Evolutionary conservation across 2,113 vertebrate species (phyloP).

Genomic region (Syngnathoides biaculeatus): DNA sequence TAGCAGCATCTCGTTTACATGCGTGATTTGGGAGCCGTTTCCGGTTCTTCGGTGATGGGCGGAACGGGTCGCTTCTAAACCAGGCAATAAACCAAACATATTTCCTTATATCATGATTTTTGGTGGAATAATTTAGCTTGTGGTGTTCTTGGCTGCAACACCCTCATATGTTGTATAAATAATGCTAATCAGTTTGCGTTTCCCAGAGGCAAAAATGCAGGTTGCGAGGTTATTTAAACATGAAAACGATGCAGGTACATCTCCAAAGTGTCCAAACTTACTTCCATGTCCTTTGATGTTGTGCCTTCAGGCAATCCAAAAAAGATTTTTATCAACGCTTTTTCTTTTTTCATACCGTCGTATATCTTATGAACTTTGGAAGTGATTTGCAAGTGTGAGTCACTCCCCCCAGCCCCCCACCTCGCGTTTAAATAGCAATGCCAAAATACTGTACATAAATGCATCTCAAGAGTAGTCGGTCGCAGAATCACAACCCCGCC

Average conservation of each 20-base stretch:
- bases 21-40: neutral
- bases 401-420: neutral
- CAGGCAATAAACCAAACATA: neutral
- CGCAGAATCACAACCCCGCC: neutral
- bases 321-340: neutral
- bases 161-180: neutral
- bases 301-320: neutral
- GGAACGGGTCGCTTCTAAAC: neutral
- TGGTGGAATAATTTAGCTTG: neutral
- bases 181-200: neutral
- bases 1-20: neutral
- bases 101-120: neutral
- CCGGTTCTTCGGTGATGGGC: neutral
- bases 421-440: neutral
- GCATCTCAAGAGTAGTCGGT: neutral
- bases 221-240: neutral
- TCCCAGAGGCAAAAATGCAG: neutral
- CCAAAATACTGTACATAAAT: neutral
- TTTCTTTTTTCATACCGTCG: neutral
- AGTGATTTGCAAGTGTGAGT: neutral
- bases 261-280: neutral
- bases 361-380: no score
- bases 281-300: neutral
- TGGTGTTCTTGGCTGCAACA: neutral
- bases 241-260: neutral